Evolutionary conservation across 1,140 invertebrate genomes (phyloP).

Genomic region (Diorhabda elongata): DNA sequence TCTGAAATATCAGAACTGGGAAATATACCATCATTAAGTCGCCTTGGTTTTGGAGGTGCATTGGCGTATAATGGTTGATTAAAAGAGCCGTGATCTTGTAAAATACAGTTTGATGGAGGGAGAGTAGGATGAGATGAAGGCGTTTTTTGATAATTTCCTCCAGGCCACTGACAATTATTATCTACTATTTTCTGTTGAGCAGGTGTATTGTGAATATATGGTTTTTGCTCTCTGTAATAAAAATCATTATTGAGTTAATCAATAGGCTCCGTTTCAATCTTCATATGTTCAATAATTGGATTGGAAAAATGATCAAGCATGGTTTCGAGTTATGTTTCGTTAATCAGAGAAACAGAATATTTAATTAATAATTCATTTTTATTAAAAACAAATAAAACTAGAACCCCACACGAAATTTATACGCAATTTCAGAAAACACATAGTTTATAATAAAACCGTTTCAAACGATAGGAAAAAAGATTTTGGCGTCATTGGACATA

Average conservation of each 20-base stretch:
- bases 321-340: no score
- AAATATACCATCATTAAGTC: conserved; percentile 67
- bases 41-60: conserved; percentile 79
- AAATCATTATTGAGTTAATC: not conserved
- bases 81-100: conserved; percentile 41
- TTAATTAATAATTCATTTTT: no score
- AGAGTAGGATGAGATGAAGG: conserved; percentile 34
- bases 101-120: conserved; percentile 41
- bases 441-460: no score
- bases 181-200: conserved; percentile 12
- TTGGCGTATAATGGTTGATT: conserved; percentile 79
- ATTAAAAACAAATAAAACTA: no score
- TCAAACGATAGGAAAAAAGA: no score
- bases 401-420: no score
- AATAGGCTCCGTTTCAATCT: no score
- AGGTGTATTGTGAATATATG: not conserved
- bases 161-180: conserved; percentile 45
- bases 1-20: conserved; percentile 60
- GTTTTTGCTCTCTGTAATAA: conserved; percentile 4
- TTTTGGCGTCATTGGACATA: no score
- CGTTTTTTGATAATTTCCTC: conserved; percentile 13
- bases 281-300: no score
- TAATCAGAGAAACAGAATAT: no score
- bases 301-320: no score
- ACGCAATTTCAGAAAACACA: no score